Base-by-base conservation (phyloP, 2,888 invertebrate genomes). In the Dynastes grantii region DNA sequence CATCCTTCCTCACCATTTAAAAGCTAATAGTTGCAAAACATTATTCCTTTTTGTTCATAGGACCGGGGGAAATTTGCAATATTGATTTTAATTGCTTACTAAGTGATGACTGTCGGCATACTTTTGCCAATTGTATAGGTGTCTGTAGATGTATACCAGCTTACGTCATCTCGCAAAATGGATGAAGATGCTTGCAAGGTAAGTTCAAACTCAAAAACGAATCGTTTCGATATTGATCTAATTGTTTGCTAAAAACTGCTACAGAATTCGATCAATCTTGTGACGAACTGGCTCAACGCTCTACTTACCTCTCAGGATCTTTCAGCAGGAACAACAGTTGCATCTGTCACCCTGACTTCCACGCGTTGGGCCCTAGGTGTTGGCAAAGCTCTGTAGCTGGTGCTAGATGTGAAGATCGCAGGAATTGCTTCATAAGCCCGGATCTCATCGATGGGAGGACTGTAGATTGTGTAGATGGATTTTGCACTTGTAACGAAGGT, bases 281-380 rank as follows among this genome's bases (percentile, higher is more conserved):
- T 76, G 83, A 82, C 6, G 87, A 88, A 81, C 82, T 86, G 67
- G 83, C 81, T 8, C 88, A 89, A 79, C 88, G 89, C 77, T 85
- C 85, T 2, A 85, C 84, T 76, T 86, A 84, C 80, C 80, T 89
- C 5, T 79, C 76, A 49, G 83, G 83, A 45, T 84, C 85, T 11
- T 80, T 84, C 37, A 87, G 87, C 78, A 78, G 82, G 9, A 78
- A 84, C 4, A 82, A 83, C 0, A 83, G 76, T 32, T 89, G 89
- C 78, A 80, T 81, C 2, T 89, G 89, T 76, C 79, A 80, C 53
- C 76, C 80, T 22, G 84, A 82, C 32, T 85, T 84, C 45, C 88
- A 88, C 81, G 82, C 83, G 0, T 84, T 83, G 78, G 85, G 84
- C 6, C 82, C 81, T 9, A 81, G 80, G 49, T 88, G 88, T 79